Evolutionary conservation across 1,140 invertebrate genomes (phyloP).

Genomic region (Steinernema khuongi): DNA sequence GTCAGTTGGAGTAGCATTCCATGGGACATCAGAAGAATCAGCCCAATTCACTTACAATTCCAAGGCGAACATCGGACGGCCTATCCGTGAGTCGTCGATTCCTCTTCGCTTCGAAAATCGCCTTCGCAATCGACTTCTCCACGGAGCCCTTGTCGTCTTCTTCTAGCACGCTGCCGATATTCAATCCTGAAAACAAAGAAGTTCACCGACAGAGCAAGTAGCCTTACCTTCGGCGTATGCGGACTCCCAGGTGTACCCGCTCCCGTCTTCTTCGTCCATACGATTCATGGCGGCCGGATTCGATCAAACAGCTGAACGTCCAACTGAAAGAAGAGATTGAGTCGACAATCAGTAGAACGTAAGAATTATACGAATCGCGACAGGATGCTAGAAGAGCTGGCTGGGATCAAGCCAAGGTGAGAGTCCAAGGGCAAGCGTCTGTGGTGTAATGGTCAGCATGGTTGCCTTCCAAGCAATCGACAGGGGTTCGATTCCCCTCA

Average conservation of each 20-base stretch:
- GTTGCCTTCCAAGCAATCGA: conserved; percentile 17
- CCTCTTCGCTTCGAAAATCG: conserved; percentile 59
- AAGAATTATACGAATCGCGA: background rate
- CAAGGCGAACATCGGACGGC: conserved; percentile 59
- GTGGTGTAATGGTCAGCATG: conserved; percentile 19
- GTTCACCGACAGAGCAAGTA: background rate
- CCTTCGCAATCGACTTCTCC: conserved; percentile 59
- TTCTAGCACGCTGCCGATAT: conserved; percentile 60
- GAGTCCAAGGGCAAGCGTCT: background rate
- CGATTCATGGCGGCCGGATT: background rate
- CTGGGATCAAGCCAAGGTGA: background rate
- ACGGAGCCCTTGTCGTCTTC: conserved; percentile 62
- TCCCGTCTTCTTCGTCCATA: conserved; percentile 38
- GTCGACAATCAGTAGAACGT: background rate
- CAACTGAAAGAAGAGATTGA: background rate
- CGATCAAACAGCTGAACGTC: background rate
- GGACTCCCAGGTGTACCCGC: conserved; percentile 59
- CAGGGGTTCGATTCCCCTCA: conserved; percentile 16
- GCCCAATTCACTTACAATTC: conserved; percentile 60
- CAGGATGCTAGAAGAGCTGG: background rate
- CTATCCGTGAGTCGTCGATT: conserved; percentile 56
- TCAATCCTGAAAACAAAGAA: conserved; percentile 31
- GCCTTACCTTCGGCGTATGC: conserved; percentile 59
- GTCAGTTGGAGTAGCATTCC: background rate
- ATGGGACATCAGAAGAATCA: conserved; percentile 9